A percentile compares a stretch with the other conserved stretches of the same genome.
Evolutionary conservation across 2,888 invertebrate genomes (phyloP).

Genomic region (Dromius quadrimaculatus): DNA sequence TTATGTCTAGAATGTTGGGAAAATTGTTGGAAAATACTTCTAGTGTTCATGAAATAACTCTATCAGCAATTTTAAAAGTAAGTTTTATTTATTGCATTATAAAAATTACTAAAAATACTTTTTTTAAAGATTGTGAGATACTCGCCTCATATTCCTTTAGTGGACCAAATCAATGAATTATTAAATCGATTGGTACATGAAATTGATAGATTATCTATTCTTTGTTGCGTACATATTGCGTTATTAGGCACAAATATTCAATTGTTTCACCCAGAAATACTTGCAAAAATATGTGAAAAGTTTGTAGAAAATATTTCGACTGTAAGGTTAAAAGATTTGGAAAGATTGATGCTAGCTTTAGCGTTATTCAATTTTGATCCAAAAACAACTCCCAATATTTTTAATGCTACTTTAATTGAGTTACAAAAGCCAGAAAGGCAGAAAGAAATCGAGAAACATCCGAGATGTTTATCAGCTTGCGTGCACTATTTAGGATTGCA

Average conservation of each 20-base stretch:
- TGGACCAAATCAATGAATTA: slow-evolving; percentile 67
- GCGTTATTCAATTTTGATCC: slow-evolving; percentile 74
- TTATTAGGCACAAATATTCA: slow-evolving; percentile 72
- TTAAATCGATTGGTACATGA: slow-evolving; percentile 70
- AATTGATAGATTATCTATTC: slow-evolving; percentile 71
- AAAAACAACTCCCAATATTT: slow-evolving; percentile 67
- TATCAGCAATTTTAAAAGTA: slow-evolving; percentile 76
- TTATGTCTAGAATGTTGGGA: slow-evolving; percentile 63
- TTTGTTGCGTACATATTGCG: slow-evolving; percentile 76
- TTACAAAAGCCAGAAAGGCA: slow-evolving; percentile 69
- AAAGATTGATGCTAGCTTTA: slow-evolving; percentile 75
- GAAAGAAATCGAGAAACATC: slow-evolving; percentile 71
- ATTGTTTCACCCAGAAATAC: slow-evolving; percentile 66
- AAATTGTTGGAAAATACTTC: slow-evolving; percentile 69
- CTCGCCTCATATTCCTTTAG: slow-evolving; percentile 67
- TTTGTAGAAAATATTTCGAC: slow-evolving; percentile 66
- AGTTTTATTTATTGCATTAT: slow-evolving; percentile 26
- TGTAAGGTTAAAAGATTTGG: slow-evolving; percentile 80
- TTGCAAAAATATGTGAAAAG: slow-evolving; percentile 69
- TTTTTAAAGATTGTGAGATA: slow-evolving; percentile 69
- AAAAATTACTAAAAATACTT: slow-evolving; percentile 14
- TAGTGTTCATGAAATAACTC: slow-evolving; percentile 73
- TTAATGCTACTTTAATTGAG: slow-evolving; percentile 65
- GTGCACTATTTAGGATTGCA: slow-evolving; percentile 73
- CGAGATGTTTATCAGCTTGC: slow-evolving; percentile 72